Percentiles rank a stretch among this genome's conserved stretches.
phyloP scores from a whole-genome alignment of 2,797 vertebrate genomes.

The Heteromormyrus szaboi region DNA sequence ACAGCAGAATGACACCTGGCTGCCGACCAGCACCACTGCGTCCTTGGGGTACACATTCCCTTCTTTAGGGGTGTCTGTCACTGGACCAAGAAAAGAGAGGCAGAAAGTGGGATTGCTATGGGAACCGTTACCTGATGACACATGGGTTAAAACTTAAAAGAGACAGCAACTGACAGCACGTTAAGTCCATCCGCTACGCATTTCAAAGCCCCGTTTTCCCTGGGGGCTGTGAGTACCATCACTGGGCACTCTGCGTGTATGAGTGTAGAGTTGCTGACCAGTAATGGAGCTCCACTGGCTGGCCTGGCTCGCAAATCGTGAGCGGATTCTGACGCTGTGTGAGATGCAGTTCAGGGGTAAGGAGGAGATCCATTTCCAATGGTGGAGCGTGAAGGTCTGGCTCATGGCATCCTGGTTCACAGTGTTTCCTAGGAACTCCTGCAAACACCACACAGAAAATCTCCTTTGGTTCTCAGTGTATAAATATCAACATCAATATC shows the following conservation, averaged over 20 bases:
- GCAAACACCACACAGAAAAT: slow-evolving; percentile 4
- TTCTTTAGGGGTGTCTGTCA: neutral
- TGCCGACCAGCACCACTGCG: slow-evolving; percentile 26
- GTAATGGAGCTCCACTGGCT: slow-evolving; percentile 34
- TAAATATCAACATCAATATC: neutral
- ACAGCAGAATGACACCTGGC: slow-evolving; percentile 52
- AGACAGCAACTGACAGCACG: neutral
- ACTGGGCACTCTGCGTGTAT: neutral
- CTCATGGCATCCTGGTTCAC: slow-evolving; percentile 28
- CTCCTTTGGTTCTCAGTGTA: slow-evolving; percentile 10
- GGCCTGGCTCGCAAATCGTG: slow-evolving; percentile 22
- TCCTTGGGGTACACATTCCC: slow-evolving; percentile 37
- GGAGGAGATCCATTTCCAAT: slow-evolving; percentile 58
- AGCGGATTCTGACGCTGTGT: slow-evolving; percentile 48
- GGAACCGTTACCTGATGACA: neutral
- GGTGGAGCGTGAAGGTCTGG: slow-evolving; percentile 33
- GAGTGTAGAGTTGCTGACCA: slow-evolving; percentile 28
- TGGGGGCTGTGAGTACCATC: neutral
- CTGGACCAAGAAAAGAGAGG: slow-evolving; percentile 14
- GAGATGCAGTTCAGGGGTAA: slow-evolving; percentile 66
- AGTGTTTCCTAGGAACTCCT: slow-evolving; percentile 45
- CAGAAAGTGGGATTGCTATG: neutral
- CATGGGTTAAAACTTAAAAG: neutral
- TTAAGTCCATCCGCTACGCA: neutral
- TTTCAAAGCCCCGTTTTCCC: neutral